A percentile compares a stretch with the other conserved stretches of the same genome.
These are phyloP conservation scores for Pinctada fucata DNA, from an alignment of 2,888 invertebrate genomes.

Conservation along the genomic window DNA sequence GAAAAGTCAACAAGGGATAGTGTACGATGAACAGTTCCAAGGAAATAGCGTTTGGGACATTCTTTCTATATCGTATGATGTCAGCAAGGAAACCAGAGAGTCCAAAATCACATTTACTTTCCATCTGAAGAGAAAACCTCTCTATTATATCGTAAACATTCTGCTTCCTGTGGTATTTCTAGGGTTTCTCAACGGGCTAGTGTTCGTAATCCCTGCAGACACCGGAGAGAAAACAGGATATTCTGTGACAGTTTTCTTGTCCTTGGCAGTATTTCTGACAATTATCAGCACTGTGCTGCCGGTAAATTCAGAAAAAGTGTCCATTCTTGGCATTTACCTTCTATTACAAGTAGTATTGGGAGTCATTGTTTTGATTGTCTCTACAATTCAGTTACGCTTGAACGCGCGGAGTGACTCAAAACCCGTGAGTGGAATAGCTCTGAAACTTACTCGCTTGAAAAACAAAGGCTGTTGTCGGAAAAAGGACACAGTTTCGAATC, in stretches of 20 bases:
- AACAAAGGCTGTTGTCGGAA: not conserved
- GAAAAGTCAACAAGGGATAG: constrained; percentile 13
- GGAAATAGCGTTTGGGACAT: constrained; percentile 53
- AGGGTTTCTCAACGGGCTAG: constrained; percentile 19
- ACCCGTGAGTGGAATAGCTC: not conserved
- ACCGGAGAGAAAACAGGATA: constrained; percentile 37
- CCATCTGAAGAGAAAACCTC: constrained; percentile 23
- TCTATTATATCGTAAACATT: constrained; percentile 30
- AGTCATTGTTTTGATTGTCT: constrained; percentile 8
- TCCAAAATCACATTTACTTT: constrained; percentile 22
- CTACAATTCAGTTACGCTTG: constrained; percentile 18
- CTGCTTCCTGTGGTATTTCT: constrained; percentile 32
- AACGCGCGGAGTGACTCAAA: not conserved
- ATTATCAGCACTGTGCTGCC: constrained; percentile 30
- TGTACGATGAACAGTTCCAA: constrained; percentile 25
- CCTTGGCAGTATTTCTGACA: constrained; percentile 36
- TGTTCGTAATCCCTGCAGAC: constrained; percentile 31
- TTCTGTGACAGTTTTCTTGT: constrained; percentile 27
- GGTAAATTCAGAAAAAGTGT: constrained; percentile 18
- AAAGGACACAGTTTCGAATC: not conserved
- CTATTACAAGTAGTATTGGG: not conserved
- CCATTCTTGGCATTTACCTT: constrained; percentile 15
- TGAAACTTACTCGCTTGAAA: not conserved
- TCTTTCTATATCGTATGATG: constrained; percentile 26
- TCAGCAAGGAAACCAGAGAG: not conserved